A percentile compares a stretch with the other conserved stretches of the same genome.
Evolutionary conservation across 2,888 invertebrate genomes (phyloP).

Genomic region (Uloborus plumipes): DNA sequence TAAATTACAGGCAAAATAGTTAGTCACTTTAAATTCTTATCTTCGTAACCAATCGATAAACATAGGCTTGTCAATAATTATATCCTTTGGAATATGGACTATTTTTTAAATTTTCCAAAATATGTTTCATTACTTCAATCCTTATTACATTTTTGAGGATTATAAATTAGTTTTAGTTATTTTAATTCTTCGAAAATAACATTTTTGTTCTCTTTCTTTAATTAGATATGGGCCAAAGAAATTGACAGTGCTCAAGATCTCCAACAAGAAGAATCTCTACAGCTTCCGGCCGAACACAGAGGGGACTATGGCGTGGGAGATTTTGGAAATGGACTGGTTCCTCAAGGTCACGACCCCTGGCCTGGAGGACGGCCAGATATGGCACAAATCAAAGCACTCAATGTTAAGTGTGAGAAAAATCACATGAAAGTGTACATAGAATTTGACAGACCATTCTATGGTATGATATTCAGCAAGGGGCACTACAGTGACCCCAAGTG

Average conservation of each 20-base stretch:
- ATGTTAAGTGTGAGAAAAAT: conserved; percentile 93
- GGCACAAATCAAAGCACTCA: conserved; percentile 88
- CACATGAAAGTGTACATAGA: conserved; percentile 95
- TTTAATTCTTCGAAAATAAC: too few species aligned
- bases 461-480: conserved; percentile 94
- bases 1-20: too few species aligned
- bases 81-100: too few species aligned
- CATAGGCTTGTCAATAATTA: too few species aligned
- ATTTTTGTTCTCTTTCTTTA: not conserved
- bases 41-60: too few species aligned
- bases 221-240: conserved; percentile 66
- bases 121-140: too few species aligned
- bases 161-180: too few species aligned
- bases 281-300: conserved; percentile 67
- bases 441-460: conserved; percentile 94
- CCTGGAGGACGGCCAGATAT: conserved; percentile 87
- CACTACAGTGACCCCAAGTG: conserved; percentile 81
- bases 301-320: conserved; percentile 49
- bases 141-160: too few species aligned
- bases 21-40: too few species aligned
- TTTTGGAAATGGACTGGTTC: conserved; percentile 30
- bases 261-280: conserved; percentile 66
- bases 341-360: conserved; percentile 75
- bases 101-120: too few species aligned
- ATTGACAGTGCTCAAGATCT: conserved; percentile 68